Evolutionary conservation across 2,888 invertebrate genomes (phyloP), one percentile per base, ranked within the genome.

Genomic region (Pinctada fucata): DNA sequence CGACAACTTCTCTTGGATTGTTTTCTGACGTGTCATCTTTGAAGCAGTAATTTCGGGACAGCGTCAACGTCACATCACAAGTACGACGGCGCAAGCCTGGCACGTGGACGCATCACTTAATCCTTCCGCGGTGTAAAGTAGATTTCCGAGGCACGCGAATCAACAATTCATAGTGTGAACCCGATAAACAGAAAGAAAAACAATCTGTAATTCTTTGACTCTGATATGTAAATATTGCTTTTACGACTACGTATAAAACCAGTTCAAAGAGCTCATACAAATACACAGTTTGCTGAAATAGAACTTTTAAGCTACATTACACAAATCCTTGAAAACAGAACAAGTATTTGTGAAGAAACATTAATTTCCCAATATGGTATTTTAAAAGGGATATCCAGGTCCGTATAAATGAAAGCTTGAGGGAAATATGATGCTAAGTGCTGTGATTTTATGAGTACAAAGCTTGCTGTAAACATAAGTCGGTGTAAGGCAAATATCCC

Each of bases 131-230:
- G 16, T 47, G 68, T 47, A 10, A 58, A 58, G 13, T 58, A 68
- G 68, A 13, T 47, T 47, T 68, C 47, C 45, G 48, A 48, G 68
- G 45, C 68, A 68, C 68, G 68, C 68, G 68, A 68, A 68, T 6
- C 3, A 68, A 68, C 47, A 68, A 58, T 58, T 58, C 13, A 58
- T 13, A 58, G 13, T 13, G 58, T 13, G 13, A 58, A 13, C 8
- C 58, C 6, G 58, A 58, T 58, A 58, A 72, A 72, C 72, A 47
- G 72, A 72, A 72, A 49, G 58, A 52, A 50, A 72, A 72, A 72
- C 72, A 72, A 45, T 72, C 10, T 58, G 58, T 58, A 13, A 58
- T 58, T 58, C 58, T 58, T 58, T 13, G 8, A 6, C 13, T 58
- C 58, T 6, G 58, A 58, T 10, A 58, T 58, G 58, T 58, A 58